Evolutionary conservation across 1,140 invertebrate species (phyloP).

Genomic region (Megathymus violae): DNA sequence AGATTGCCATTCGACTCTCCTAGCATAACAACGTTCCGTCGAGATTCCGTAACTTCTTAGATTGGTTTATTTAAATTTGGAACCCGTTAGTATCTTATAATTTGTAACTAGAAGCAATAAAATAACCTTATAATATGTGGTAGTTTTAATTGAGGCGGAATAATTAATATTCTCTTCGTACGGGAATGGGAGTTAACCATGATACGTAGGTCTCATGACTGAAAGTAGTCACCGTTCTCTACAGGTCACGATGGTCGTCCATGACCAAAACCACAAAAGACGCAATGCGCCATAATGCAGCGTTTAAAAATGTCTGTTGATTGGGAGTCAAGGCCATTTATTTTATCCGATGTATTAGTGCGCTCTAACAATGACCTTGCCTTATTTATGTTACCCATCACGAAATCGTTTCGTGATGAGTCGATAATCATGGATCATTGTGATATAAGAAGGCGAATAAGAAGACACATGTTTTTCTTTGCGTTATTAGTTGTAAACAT

Average conservation of each 20-base stretch:
- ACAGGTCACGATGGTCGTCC: background rate
- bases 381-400: conserved; percentile 44
- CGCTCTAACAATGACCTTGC: conserved; percentile 37
- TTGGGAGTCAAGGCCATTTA: background rate
- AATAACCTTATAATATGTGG: too few relatives aligned
- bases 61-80: too few relatives aligned
- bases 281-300: background rate
- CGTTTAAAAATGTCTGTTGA: background rate
- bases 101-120: too few relatives aligned
- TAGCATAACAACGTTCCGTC: too few relatives aligned
- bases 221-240: background rate
- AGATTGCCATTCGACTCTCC: too few relatives aligned
- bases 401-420: conserved; percentile 50
- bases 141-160: too few relatives aligned
- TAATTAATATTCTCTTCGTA: too few relatives aligned
- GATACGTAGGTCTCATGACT: background rate
- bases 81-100: too few relatives aligned
- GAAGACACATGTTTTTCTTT: conserved; percentile 54
- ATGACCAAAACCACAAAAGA: background rate
- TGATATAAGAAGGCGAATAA: conserved; percentile 53
- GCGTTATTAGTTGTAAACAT: conserved; percentile 61
- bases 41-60: too few relatives aligned
- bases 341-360: background rate
- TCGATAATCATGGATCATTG: conserved; percentile 50
- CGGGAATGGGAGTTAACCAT: too few relatives aligned